Base-by-base conservation (phyloP, 2,113 vertebrate genomes). In the Pituophis catenifer region DNA sequence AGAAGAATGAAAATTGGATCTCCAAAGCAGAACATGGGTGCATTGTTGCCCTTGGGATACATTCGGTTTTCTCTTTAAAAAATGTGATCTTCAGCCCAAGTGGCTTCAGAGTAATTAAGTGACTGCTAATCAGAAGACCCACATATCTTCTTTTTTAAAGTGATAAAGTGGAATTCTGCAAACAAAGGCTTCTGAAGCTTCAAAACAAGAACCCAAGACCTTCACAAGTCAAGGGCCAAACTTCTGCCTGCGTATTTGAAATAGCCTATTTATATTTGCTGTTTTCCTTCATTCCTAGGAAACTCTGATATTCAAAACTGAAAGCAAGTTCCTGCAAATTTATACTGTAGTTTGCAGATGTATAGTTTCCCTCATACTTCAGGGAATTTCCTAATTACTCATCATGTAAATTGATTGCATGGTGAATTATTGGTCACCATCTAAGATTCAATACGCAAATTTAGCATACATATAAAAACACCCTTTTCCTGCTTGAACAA, bases 71-170 rank as follows among this genome's bases (percentile, higher is more conserved):
- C 13, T 53, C 55, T 89, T 89, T 89, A 29, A 38, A 12, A 93
- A 23, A 93, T 1, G n/a, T 89, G 94, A 89, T 54, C 48, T 94
- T 33, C 75, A 93, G 29, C 81, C 91, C 44, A 19, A 92, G 58
- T 58, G 57, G 9, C 91, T 57, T 91, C 87, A 92, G 48, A 89
- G 58, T 24, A 89, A 92, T 38, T 89, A 70, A 48, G 24, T 57
- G 52, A 29, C 54, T 21, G 38, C 88, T 89, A 89, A 89, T 58
- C 21, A n/a, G 48, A 44, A 44, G 44, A 8, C 12, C 23, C 53
- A 8, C 59, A 2, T 7, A 48, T 29, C 48, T 62, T 62, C 26
- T 62, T 54, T 62, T 62, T 62, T 11, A 11, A 59, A 62, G 24
- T 29, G 24, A 62, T 92, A 50, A 86, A 58, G 54, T 24, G 26